These are phyloP conservation scores for Neomicropteryx cornuta DNA, from an alignment of 1,140 invertebrate species.

Conservation along the genomic window DNA sequence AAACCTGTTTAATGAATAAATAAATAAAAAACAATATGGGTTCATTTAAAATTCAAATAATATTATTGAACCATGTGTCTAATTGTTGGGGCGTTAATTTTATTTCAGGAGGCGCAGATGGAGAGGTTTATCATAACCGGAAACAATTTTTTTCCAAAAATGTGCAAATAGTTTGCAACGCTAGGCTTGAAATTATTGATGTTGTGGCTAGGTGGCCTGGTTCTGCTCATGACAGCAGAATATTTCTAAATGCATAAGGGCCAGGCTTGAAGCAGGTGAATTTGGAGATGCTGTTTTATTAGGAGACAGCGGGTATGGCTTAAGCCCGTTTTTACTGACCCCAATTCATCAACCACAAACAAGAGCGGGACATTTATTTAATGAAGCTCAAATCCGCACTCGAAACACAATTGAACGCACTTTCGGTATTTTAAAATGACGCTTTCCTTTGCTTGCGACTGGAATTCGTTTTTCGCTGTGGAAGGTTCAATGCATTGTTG, in stretches of 20 bases:
- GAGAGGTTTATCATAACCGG: slow-evolving; percentile 28
- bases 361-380: slow-evolving; percentile 18
- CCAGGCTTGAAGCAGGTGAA: slow-evolving; percentile 13
- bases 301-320: too few relatives aligned
- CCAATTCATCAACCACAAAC: slow-evolving; percentile 17
- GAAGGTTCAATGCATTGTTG: neutral
- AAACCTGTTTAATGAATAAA: too few relatives aligned
- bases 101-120: too few relatives aligned
- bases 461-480: neutral
- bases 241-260: slow-evolving; percentile 19
- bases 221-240: slow-evolving; percentile 22
- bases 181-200: slow-evolving; percentile 22
- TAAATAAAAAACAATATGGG: too few relatives aligned
- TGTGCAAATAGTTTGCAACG: slow-evolving; percentile 28
- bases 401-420: slow-evolving; percentile 22
- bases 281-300: slow-evolving; percentile 9
- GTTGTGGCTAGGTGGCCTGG: slow-evolving; percentile 28
- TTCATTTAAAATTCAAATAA: too few relatives aligned
- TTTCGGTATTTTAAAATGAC: too few relatives aligned
- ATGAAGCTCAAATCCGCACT: slow-evolving; percentile 22
- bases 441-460: neutral
- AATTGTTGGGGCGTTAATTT: too few relatives aligned
- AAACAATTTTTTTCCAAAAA: slow-evolving; percentile 32
- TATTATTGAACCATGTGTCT: too few relatives aligned
- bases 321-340: slow-evolving; percentile 17